Base-by-base conservation (phyloP, 2,888 invertebrate species). In the Tetanocera ferruginea region DNA sequence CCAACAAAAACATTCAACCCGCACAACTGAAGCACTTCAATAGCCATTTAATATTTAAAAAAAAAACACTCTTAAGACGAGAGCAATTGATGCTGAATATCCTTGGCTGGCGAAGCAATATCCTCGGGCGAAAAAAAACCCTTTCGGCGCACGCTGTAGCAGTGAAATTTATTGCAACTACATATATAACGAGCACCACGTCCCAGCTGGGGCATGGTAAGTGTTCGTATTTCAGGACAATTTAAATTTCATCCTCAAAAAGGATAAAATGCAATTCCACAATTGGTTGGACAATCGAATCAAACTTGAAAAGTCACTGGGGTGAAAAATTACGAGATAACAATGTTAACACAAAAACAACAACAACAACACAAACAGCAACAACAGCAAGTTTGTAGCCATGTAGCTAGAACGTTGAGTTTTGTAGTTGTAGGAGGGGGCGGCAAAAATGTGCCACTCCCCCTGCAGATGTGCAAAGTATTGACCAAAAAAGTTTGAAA, bases 291-390 rank as follows among this genome's bases (percentile, higher is more conserved):
- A 85, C 85, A 85, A 85, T 86, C 86, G 85, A 85, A 85, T 85
- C 85, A 85, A 85, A 85, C 85, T 85, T 85, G 84, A 83, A 83
- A 84, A 85, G 84, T 86, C 85, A 85, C 85, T 85, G 86, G 85
- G 84, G 85, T 85, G 85, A 85, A 85, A 84, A 85, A 85, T 85
- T 85, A 86, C 86, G 84, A 86, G 86, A 85, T 86, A 85, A 85
- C 85, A 83, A 83, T 84, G 85, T 85, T 85, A 85, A 83, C 85
- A 62, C 11, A 43, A 6, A 11, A 43, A 43, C 11, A 11, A 43
- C 43, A 43, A 14, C 14, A 43, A 43, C 43, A 43, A 43, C 11
- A 2, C 11, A 25, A 28, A 28, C 60, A 60, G 14, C 25, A 57
- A 8, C 6, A 14, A 11, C 17, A 5, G 52, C 52, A 60, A 60